Base-by-base conservation (phyloP, 2,888 invertebrate species). In the Scrobipalpa costella region DNA sequence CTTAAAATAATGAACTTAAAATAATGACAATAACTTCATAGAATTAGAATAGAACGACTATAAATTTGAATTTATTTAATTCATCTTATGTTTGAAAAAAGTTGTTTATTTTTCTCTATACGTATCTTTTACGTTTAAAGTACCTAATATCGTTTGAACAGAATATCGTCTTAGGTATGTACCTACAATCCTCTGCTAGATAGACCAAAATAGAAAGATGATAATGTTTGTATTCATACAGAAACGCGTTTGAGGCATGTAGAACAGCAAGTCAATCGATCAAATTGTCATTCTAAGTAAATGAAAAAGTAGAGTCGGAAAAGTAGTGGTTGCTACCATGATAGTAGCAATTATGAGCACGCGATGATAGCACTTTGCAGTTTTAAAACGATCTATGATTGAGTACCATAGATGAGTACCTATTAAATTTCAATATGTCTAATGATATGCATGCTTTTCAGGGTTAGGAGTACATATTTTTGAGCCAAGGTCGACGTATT, bases 401-500 rank as follows among this genome's bases (percentile, higher is more conserved):
- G 21, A 50, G 17, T 19, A 6, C 21, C 11, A 27, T 27, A 27
- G 2, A 3, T 27, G 27, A 27, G 27, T 50, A 17, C 21, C 15
- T 15, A 50, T 19, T 50, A 19, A 21, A 11, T 5, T 50, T 50
- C 21, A 50, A 50, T 8, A 50, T 9, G 6, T 44, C 44, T 15
- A 9, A 44, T 44, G 44, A 44, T 44, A 44, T 44, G 44, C 44
- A 44, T 15, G 44, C 3, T 27, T 27, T 27, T 27, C 27, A 27
- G 27, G 27, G 27, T 27, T 27, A 3, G 2, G 27, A 27, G 27
- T 27, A 27, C 27, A 27, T 27, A 27, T 3, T 2, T 44, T 44
- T 40, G 2, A 9, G 15, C n/a, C 61, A 64, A 64, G 61, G 57
- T 9, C 34, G 49, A 21, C 13, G 9, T 64, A 61, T 64, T 64